A percentile compares a stretch with the other conserved stretches of the same genome.
Evolutionary conservation across 2,113 vertebrate genomes (phyloP).

Genomic region (Lamprotornis superbus): DNA sequence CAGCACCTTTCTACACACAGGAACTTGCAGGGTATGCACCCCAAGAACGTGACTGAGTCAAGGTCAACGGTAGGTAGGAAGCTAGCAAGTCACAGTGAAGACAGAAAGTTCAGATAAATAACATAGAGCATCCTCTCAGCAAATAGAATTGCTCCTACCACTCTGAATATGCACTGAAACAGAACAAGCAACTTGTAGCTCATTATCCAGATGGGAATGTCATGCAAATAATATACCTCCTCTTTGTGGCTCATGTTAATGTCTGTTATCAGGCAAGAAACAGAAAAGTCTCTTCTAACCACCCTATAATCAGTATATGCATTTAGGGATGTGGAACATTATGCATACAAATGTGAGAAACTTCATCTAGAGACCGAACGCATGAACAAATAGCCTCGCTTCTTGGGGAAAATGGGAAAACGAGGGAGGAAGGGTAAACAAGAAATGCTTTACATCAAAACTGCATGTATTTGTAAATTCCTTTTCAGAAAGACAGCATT

Average conservation of each 20-base stretch:
- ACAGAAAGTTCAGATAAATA: neutral
- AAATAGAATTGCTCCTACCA: neutral
- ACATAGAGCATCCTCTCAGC: neutral
- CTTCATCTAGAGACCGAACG: neutral
- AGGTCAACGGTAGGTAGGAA: neutral
- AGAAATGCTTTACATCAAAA: neutral
- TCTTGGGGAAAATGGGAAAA: neutral
- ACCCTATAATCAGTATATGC: neutral
- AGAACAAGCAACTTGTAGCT: neutral
- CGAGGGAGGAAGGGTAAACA: neutral
- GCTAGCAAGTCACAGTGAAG: neutral
- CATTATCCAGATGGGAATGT: slow-evolving; percentile 5
- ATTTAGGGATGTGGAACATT: neutral
- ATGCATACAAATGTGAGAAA: neutral
- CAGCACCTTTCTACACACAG: neutral
- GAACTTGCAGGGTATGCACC: neutral
- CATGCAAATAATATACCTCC: neutral
- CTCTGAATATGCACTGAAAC: neutral
- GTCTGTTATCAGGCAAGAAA: neutral
- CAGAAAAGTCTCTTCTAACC: neutral
- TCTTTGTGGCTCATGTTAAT: neutral
- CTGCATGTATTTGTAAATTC: neutral
- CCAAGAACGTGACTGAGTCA: neutral
- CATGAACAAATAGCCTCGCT: neutral
- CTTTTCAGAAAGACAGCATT: neutral